Evolutionary conservation across 1,140 invertebrate species (phyloP), one percentile per base, ranked within the genome.

Genomic region (Pararge aegeria): DNA sequence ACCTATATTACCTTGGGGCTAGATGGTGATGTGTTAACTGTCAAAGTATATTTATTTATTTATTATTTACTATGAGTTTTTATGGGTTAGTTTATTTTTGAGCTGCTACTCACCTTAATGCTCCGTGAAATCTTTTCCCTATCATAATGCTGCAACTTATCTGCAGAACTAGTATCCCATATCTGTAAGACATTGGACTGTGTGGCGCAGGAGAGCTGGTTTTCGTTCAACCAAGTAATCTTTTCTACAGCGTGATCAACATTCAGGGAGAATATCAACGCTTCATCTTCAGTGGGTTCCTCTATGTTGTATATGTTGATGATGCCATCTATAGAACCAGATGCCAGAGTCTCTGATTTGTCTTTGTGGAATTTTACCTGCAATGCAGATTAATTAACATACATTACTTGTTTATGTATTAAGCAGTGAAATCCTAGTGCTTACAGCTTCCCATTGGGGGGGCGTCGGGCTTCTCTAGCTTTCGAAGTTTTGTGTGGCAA

Each of bases 251-350:
- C 95, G 55, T 94, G 95, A 75, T 96, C 95, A 9, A 95, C 93
- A 79, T 97, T 98, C n/a, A 97, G 90, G 1, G 94, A 95, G 73
- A 93, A 93, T 15, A 88, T 82, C 0, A 98, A 86, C 0, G 97
- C 97, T 78, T 96, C 94, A 60, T 97, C 96, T 90, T 98, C 97
- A 1, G 83, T 90, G 0, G 89, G 67, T 81, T 97, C 90, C 44
- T 90, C 92, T 1, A 98, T 90, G 80, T 98, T 95, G 83, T 94
- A 98, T 15, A 97, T 76, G 89, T 98, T 98, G 0, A 98, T 93
- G 0, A 98, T 89, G 0, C 97, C 96, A 90, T 98, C 97, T 0
- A 93, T 93, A 16, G 95, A 95, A 0, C 95, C 95, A 0, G 95
- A 93, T 40, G 93, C 92, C 42, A 98, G 75, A 15, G 91, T 84